Evolutionary conservation across 2,888 invertebrate genomes (phyloP).

Genomic region (Carpatolechia fugitivella): DNA sequence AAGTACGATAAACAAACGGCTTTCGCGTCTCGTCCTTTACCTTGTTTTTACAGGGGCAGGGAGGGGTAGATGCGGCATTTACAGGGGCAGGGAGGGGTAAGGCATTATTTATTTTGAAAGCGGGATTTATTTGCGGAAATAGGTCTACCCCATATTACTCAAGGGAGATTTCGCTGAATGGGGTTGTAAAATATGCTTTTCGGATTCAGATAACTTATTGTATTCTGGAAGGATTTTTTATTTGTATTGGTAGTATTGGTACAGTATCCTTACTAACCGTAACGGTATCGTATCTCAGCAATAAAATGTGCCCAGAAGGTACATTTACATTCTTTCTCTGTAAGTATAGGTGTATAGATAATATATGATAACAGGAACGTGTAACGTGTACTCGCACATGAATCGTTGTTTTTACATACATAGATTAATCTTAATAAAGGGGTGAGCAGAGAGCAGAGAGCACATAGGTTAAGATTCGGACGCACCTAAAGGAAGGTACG

Average conservation of each 20-base stretch:
- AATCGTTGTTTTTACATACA: too few relatives aligned
- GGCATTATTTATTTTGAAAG: conserved; percentile 68
- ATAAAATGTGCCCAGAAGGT: background rate
- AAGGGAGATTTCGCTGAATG: conserved; percentile 68
- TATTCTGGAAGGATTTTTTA: conserved; percentile 43
- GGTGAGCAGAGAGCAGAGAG: too few relatives aligned
- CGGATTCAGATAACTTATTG: conserved; percentile 61
- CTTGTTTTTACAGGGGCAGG: conserved; percentile 3
- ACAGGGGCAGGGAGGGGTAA: background rate
- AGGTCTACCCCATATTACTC: conserved; percentile 71
- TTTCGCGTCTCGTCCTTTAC: conserved; percentile 19
- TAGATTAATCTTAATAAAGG: too few relatives aligned
- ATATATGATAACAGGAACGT: too few relatives aligned
- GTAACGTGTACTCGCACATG: too few relatives aligned
- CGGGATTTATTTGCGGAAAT: conserved; percentile 71
- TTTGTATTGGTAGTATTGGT: conserved; percentile 10
- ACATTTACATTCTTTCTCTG: background rate
- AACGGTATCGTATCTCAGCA: background rate
- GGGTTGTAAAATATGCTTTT: conserved; percentile 63
- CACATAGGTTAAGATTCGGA: too few relatives aligned
- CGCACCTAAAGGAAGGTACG: too few relatives aligned
- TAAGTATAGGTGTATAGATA: background rate
- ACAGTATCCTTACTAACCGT: background rate
- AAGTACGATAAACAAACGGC: background rate
- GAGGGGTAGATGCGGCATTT: too few relatives aligned